phyloP scores from a whole-genome alignment of 2,113 vertebrate genomes.

The Pelobates fuscus region DNA sequence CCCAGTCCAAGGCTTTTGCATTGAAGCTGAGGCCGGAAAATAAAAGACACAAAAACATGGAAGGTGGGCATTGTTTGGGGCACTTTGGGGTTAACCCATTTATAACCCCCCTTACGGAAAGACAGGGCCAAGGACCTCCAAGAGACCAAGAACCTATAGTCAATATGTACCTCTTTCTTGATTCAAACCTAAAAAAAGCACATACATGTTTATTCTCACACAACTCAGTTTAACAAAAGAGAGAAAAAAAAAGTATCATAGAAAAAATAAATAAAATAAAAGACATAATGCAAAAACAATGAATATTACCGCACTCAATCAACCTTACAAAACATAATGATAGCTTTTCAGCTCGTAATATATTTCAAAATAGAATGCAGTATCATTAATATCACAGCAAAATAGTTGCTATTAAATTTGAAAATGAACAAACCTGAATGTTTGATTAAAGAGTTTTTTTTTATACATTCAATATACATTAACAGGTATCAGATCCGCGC shows the following conservation, averaged over 20 bases:
- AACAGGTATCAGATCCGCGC: constrained; percentile 73
- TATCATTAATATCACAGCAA: constrained; percentile 95
- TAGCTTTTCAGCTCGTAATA: constrained; percentile 85
- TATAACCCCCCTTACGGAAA: no score
- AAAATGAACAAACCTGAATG: constrained; percentile 93
- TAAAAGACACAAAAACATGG: no score
- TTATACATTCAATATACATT: constrained; percentile 87
- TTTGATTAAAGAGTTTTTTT: constrained; percentile 95
- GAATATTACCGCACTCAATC: constrained; percentile 90
- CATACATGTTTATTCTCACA: no score
- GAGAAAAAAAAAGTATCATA: neutral
- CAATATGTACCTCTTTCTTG: no score
- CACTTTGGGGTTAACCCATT: no score
- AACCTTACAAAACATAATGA: constrained; percentile 94
- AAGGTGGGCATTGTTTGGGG: no score
- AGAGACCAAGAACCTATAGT: no score
- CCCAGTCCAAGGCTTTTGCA: no score
- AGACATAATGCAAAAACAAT: constrained; percentile 56
- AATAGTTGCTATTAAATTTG: constrained; percentile 97
- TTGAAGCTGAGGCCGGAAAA: no score
- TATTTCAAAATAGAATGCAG: constrained; percentile 88
- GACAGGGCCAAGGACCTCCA: no score
- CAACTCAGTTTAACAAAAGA: neutral
- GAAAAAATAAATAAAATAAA: constrained; percentile 60
- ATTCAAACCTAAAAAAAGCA: neutral